Evolutionary conservation across 1,140 invertebrate species (phyloP).

Genomic region (Papilio machaon): DNA sequence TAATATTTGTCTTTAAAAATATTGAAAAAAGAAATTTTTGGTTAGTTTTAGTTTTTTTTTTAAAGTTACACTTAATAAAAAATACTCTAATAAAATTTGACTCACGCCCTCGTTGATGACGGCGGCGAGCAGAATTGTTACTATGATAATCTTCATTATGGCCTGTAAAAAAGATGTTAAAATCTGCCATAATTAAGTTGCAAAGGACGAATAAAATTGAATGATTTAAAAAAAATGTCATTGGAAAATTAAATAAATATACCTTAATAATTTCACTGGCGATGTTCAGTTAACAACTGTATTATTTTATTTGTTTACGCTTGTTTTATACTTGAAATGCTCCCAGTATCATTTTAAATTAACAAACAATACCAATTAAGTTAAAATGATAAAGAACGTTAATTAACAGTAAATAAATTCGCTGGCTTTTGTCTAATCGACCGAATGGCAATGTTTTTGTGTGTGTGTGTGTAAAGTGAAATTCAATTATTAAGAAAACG

Average conservation of each 20-base stretch:
- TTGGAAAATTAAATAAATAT: neutral
- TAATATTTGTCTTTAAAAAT: too few relatives aligned
- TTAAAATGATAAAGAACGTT: neutral
- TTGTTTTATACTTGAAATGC: neutral
- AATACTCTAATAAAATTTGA: neutral
- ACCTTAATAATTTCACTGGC: neutral
- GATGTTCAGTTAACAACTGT: neutral
- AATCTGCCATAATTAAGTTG: neutral
- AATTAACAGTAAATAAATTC: neutral
- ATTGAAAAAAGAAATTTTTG: too few relatives aligned
- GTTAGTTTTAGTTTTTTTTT: too few relatives aligned
- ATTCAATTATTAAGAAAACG: too few relatives aligned
- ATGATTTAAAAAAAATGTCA: neutral
- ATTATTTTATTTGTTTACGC: neutral
- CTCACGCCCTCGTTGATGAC: neutral
- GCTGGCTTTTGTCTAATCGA: too few relatives aligned
- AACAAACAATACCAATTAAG: neutral
- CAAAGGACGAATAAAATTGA: neutral
- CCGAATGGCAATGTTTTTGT: too few relatives aligned
- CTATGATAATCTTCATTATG: neutral
- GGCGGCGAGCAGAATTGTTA: neutral
- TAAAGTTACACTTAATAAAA: too few relatives aligned
- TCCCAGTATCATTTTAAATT: neutral
- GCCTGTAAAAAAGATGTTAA: neutral
- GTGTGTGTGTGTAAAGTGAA: too few relatives aligned